Conservation (phyloP, 2,888 invertebrate genomes). For the Catocala sponsa region DNA sequence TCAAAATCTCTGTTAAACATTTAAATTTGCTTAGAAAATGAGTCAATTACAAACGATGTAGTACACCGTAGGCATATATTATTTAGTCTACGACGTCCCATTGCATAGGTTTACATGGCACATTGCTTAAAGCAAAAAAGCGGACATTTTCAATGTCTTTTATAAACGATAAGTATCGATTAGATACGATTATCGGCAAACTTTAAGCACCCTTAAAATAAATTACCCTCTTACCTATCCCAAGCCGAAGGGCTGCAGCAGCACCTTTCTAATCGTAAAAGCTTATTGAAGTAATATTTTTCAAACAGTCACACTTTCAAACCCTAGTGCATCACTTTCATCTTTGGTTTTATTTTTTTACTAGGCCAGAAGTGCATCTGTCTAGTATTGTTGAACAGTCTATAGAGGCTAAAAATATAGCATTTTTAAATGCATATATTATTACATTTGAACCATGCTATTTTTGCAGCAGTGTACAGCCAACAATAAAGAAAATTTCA, state of each 20-base stretch:
- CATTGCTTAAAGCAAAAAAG: slow-evolving; percentile 24
- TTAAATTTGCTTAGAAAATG: too few relatives aligned
- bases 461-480: too few relatives aligned
- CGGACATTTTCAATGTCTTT: slow-evolving; percentile 34
- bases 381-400: too few relatives aligned
- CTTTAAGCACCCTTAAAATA: slow-evolving; percentile 36
- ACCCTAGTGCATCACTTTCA: slow-evolving; percentile 6
- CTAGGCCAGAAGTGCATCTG: neutral
- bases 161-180: neutral
- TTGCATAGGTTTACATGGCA: slow-evolving; percentile 20
- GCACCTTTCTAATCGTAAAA: slow-evolving; percentile 8
- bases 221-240: slow-evolving; percentile 9
- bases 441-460: too few relatives aligned
- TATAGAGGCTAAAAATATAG: too few relatives aligned
- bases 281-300: slow-evolving; percentile 3
- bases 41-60: too few relatives aligned
- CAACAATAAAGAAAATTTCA: too few relatives aligned
- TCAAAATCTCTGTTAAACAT: neutral
- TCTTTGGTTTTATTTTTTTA: slow-evolving; percentile 14
- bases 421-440: too few relatives aligned
- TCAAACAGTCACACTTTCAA: slow-evolving; percentile 3
- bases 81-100: too few relatives aligned
- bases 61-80: too few relatives aligned
- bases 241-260: slow-evolving; percentile 20
- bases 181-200: slow-evolving; percentile 24